Percentiles rank a stretch among this genome's conserved stretches.
Conservation (phyloP, 1,140 invertebrate genomes). For the Camponotus floridanus region DNA sequence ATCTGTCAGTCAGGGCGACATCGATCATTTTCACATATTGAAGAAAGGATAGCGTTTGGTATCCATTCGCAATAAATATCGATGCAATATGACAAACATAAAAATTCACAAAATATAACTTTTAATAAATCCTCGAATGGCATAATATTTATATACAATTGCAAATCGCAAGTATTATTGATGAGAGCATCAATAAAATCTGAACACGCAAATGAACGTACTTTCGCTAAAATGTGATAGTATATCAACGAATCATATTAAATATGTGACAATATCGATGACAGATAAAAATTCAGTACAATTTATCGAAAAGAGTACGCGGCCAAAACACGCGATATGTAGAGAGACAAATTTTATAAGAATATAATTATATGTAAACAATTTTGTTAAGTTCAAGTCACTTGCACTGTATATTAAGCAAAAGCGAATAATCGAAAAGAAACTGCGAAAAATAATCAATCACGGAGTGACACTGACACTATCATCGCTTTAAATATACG, state of each 20-base stretch:
- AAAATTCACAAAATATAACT: slow-evolving; percentile 31
- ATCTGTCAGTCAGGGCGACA: slow-evolving; percentile 34
- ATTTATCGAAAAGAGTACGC: not conserved
- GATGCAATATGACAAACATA: not conserved
- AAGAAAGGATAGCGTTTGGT: not conserved
- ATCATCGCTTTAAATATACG: not conserved
- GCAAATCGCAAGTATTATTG: not conserved
- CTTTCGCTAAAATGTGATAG: not conserved
- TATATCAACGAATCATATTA: not conserved
- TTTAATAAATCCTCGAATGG: not conserved
- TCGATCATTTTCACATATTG: slow-evolving; percentile 1
- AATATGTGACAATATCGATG: not conserved
- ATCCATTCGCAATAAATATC: slow-evolving; percentile 28
- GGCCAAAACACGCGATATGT: not conserved
- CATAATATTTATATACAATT: not conserved
- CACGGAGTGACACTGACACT: slow-evolving; percentile 43
- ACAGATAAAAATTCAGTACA: not conserved
- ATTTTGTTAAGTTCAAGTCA: slow-evolving; percentile 1
- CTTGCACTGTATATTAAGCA: slow-evolving; percentile 21
- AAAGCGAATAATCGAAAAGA: not conserved
- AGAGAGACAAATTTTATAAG: not conserved
- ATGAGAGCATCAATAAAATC: not conserved
- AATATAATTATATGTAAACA: not conserved
- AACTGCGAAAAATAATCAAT: not conserved
- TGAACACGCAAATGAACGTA: not conserved